Conservation (phyloP, 2,797 vertebrate genomes). For the Propithecus perrieri region DNA sequence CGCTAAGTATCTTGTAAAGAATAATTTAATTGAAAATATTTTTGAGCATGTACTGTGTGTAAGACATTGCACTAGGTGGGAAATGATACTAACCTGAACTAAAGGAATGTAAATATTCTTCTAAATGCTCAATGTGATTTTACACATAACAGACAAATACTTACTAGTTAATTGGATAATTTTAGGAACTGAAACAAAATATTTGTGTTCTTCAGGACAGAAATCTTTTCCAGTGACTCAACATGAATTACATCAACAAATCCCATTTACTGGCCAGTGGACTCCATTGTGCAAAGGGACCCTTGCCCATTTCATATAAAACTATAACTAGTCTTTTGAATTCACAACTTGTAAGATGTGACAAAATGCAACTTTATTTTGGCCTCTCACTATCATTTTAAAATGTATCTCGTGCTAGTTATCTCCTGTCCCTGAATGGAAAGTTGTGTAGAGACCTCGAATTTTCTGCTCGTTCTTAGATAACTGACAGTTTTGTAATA, state of each 20-base stretch:
- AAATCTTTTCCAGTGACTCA: neutral
- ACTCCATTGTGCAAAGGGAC: neutral
- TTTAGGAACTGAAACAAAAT: neutral
- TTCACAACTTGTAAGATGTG: neutral
- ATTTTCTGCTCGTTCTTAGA: conserved; percentile 16
- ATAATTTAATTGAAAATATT: conserved; percentile 47
- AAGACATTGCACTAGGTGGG: neutral
- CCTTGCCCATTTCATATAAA: neutral
- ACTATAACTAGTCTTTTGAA: neutral
- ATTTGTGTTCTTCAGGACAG: neutral
- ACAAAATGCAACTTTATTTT: neutral
- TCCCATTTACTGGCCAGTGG: neutral
- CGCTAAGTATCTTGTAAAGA: conserved; percentile 68
- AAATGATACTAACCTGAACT: neutral
- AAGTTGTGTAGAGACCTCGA: neutral
- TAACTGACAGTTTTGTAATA: neutral
- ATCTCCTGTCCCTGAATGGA: neutral
- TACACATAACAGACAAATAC: neutral
- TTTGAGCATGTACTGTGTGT: neutral
- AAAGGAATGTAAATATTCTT: neutral
- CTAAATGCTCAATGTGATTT: conserved; percentile 18
- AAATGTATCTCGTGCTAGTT: neutral
- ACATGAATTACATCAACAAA: neutral
- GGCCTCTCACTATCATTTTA: neutral
- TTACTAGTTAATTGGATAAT: neutral